Base-by-base conservation (phyloP, 2,113 vertebrate species). In the Ameiurus melas region DNA sequence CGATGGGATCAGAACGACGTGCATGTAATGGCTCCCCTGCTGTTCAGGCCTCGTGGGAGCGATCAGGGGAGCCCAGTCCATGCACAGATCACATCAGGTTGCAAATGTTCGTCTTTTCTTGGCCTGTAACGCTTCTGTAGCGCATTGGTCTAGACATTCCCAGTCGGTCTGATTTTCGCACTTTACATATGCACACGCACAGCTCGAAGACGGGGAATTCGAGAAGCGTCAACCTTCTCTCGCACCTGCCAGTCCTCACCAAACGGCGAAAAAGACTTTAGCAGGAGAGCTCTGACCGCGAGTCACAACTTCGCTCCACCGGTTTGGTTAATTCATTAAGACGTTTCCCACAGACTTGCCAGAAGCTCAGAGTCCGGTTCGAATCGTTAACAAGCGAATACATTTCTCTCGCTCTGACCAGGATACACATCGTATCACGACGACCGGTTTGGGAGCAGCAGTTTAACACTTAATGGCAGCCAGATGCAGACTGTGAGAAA, bases 1-100 rank as follows among this genome's bases (percentile, higher is more conserved):
- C 94, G 95, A 95, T 95, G 92, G 95, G 93, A 93, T 96, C 94
- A 95, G 88, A 95, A 90, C 95, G 90, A 90, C 90, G 91, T 53
- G 87, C 91, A 88, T 94, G 94, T 94, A 95, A 95, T 94, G 91
- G 93, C 93, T 95, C 95, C 93, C 95, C 93, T 93, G 94, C 92
- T 88, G 94, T 94, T 95, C 94, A 94, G 92, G 91, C 90, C 94
- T 92, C 91, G 90, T 92, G 94, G 51, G 85, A 85, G 84, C 84
- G 60, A 66, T 84, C 87, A 66, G 90, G 84, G 60, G 73, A 75
- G 55, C 75, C n/a, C 81, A 64, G 73, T 89, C 77, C 77, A 55
- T 70, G 75, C 82, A 85, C 90, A 36, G 80, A 81, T 30, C 57
- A 66, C 57, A 88, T 83, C 84, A 85, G 53, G 85, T 77, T 58